Evolutionary conservation across 2,888 invertebrate genomes (phyloP).

Genomic region (Caenorhabditis sinica): DNA sequence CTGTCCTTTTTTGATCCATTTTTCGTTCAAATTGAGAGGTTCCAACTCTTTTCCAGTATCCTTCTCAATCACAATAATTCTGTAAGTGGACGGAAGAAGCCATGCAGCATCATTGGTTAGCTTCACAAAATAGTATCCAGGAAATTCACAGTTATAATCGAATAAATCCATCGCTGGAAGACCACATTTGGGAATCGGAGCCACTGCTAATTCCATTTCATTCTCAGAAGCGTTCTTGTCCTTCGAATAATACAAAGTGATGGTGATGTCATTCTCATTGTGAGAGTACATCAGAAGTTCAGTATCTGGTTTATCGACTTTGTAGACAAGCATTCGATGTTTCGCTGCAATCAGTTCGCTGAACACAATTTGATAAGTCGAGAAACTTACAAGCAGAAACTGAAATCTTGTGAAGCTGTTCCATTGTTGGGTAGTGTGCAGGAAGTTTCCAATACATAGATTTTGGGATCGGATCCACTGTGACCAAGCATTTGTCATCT

Average conservation of each 20-base stretch:
- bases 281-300: conserved; percentile 72
- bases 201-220: conserved; percentile 66
- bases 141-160: conserved; percentile 68
- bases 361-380: background rate
- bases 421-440: conserved; percentile 65
- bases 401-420: conserved; percentile 70
- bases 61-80: conserved; percentile 63
- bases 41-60: conserved; percentile 60
- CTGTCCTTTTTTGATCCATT: conserved; percentile 72
- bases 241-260: conserved; percentile 69
- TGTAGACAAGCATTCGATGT: conserved; percentile 65
- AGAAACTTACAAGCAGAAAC: conserved; percentile 68
- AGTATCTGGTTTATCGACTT: conserved; percentile 63
- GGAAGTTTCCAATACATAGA: conserved; percentile 73
- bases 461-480: conserved; percentile 68
- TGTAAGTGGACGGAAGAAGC: conserved; percentile 69
- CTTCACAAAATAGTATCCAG: conserved; percentile 72
- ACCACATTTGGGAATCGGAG: conserved; percentile 72
- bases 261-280: conserved; percentile 73
- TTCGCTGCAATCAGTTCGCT: conserved; percentile 59
- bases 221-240: conserved; percentile 65
- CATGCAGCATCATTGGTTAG: conserved; percentile 71
- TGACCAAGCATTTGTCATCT: conserved; percentile 56
- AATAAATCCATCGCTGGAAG: conserved; percentile 74
- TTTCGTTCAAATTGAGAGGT: conserved; percentile 68